Percentiles rank a stretch among this genome's conserved stretches.
These are phyloP conservation scores for Folsomia candida DNA, from an alignment of 2,888 invertebrate species.

Conservation along the genomic window DNA sequence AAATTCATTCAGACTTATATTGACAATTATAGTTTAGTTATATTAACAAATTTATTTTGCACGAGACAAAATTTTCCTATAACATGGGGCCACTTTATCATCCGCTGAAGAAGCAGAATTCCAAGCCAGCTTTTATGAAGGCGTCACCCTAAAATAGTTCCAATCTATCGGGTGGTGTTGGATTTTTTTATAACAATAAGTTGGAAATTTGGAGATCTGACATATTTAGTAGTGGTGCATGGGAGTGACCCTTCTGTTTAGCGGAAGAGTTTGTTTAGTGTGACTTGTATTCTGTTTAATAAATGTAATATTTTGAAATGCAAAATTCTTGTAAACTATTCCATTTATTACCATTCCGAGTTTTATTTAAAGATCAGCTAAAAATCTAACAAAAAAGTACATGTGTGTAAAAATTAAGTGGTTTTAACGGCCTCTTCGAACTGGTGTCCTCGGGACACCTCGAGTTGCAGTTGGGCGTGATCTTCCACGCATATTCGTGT, in stretches of 20 bases:
- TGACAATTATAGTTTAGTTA: neutral
- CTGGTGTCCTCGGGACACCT: slow-evolving; percentile 16
- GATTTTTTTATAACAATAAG: slow-evolving; percentile 11
- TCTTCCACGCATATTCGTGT: slow-evolving; percentile 30
- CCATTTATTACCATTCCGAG: neutral
- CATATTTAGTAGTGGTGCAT: neutral
- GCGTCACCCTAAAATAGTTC: slow-evolving; percentile 21
- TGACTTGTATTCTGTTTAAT: neutral
- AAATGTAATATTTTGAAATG: too few species aligned
- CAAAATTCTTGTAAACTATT: neutral
- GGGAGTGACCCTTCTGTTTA: too few species aligned
- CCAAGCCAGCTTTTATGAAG: slow-evolving; percentile 23
- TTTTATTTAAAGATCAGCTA: neutral
- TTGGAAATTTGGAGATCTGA: neutral
- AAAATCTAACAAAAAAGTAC: too few species aligned
- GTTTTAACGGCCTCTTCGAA: slow-evolving; percentile 17
- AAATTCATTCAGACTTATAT: neutral
- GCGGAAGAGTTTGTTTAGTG: too few species aligned
- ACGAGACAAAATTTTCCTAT: too few species aligned
- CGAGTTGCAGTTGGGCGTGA: slow-evolving; percentile 16
- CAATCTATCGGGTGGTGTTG: slow-evolving; percentile 17
- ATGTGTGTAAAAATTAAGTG: too few species aligned
- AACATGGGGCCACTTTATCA: too few species aligned
- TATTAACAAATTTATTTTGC: too few species aligned
- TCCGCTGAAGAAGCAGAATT: too few species aligned